Percentiles rank a stretch among this genome's conserved stretches.
These are phyloP conservation scores for Scarus forsteni DNA, from an alignment of 2,797 vertebrate genomes.

Conservation along the genomic window DNA sequence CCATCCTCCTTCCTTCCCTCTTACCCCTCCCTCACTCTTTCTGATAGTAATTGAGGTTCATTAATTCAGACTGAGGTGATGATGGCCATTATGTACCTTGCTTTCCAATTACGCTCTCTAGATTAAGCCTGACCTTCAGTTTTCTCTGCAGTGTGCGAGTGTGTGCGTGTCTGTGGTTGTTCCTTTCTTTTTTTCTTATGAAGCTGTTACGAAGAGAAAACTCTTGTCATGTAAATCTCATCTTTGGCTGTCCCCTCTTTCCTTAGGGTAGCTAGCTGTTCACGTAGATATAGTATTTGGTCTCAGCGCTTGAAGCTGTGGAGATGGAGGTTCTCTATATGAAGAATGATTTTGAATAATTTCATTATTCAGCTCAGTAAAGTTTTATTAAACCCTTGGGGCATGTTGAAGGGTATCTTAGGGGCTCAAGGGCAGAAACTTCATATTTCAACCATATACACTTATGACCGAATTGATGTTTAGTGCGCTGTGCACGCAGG, in stretches of 20 bases:
- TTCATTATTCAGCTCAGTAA: conserved; percentile 84
- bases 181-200: conserved; percentile 72
- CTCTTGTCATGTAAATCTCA: conserved; percentile 85
- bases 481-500: conserved; percentile 61
- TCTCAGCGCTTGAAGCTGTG: conserved; percentile 74
- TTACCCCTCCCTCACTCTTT: conserved; percentile 76
- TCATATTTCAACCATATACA: conserved; percentile 74
- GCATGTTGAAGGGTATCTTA: conserved; percentile 69
- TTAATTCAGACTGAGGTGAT: conserved; percentile 98
- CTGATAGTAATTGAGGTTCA: conserved; percentile 88
- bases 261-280: conserved; percentile 77
- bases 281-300: conserved; percentile 72
- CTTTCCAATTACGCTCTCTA: conserved; percentile 99
- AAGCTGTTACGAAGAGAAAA: conserved; percentile 80
- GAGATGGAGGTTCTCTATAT: conserved; percentile 74
- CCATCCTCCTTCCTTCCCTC: conserved; percentile 68
- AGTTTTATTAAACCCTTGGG: conserved; percentile 85
- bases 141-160: conserved; percentile 82
- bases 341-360: conserved; percentile 81
- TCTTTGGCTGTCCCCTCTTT: conserved; percentile 76
- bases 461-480: conserved; percentile 75
- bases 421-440: conserved; percentile 75
- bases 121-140: conserved; percentile 99
- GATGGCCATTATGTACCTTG: conserved; percentile 99
- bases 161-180: conserved; percentile 51